Conservation (phyloP, 2,888 invertebrate genomes). For the Zygogramma bicolorata region DNA sequence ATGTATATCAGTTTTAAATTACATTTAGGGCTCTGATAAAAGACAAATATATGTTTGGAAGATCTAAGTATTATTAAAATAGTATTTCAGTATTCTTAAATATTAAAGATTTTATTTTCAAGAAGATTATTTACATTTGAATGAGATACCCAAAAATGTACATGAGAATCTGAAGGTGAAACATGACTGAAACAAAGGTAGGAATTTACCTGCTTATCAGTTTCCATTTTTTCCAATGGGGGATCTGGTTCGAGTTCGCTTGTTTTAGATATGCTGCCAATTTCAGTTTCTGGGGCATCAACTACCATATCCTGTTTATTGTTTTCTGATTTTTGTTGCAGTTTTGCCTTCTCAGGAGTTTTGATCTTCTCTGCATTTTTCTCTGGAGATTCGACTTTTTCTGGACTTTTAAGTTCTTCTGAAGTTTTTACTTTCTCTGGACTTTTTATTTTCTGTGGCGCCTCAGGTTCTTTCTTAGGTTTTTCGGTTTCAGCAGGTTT, state of each 20-base stretch:
- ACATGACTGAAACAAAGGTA: no score
- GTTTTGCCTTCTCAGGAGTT: not conserved
- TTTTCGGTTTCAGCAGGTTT: not conserved
- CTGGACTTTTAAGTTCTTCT: no score
- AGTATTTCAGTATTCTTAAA: no score
- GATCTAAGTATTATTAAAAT: no score
- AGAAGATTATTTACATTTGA: no score
- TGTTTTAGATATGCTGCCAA: not conserved
- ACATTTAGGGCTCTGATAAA: no score
- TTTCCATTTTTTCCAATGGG: not conserved
- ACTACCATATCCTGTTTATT: not conserved
- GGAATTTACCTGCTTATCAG: constrained; percentile 12
- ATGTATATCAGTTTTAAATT: no score
- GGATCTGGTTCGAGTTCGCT: not conserved
- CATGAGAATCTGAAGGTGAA: no score
- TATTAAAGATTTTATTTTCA: no score
- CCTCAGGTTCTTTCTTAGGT: not conserved
- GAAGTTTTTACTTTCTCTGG: not conserved
- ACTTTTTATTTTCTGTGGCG: not conserved
- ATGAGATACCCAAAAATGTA: no score
- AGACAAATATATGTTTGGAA: no score
- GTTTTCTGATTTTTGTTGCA: not conserved
- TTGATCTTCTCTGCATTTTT: not conserved
- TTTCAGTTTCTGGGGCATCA: not conserved
- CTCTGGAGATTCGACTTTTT: constrained; percentile 9